phyloP scores from a whole-genome alignment of 1,140 invertebrate species.

The Ladona fulva region DNA sequence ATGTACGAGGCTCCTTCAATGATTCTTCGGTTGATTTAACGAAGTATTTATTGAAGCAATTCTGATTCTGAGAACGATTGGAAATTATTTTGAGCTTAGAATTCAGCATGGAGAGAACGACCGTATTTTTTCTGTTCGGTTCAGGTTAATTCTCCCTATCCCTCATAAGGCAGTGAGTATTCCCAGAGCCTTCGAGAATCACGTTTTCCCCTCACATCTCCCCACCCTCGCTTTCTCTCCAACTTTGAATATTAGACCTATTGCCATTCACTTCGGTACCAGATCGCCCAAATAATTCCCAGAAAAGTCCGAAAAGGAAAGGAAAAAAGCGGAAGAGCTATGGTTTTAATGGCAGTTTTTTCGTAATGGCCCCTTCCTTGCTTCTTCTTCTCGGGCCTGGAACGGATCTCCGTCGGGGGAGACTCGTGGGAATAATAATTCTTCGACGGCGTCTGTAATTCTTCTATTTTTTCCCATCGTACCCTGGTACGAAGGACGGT shows the following conservation, averaged over 20 bases:
- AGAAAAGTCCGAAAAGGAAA: neutral
- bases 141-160: too few species aligned
- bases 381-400: neutral
- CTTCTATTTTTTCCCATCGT: constrained; percentile 6
- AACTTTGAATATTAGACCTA: neutral
- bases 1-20: too few species aligned
- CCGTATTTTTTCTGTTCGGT: too few species aligned
- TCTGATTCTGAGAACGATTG: too few species aligned
- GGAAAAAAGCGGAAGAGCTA: neutral
- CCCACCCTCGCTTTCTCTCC: neutral
- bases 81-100: too few species aligned
- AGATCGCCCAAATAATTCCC: neutral
- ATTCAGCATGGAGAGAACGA: too few species aligned
- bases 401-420: neutral
- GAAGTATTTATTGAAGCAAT: too few species aligned
- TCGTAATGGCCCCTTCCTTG: neutral
- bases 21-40: too few species aligned
- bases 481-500: neutral
- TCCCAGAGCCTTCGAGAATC: too few species aligned
- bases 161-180: too few species aligned
- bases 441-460: neutral
- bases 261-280: neutral
- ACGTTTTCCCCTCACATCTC: neutral
- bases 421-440: constrained; percentile 1
- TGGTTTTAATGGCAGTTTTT: neutral